These are phyloP conservation scores for Acanthurus leucopareius DNA, from an alignment of 2,797 vertebrate species.

Conservation along the genomic window DNA sequence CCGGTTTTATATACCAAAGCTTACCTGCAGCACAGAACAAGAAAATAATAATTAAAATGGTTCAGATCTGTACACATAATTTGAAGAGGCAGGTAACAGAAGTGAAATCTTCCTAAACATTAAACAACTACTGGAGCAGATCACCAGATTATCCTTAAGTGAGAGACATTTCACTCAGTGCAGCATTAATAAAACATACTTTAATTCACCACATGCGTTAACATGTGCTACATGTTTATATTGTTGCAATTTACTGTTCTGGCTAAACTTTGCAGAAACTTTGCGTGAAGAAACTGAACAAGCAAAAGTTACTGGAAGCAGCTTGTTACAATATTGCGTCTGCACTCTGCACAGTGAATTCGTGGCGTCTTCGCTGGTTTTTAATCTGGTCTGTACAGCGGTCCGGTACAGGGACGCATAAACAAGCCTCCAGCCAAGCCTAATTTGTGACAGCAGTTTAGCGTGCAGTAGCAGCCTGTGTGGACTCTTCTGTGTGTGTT, in stretches of 20 bases:
- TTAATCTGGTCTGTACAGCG: constrained; percentile 2
- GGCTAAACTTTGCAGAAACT: neutral
- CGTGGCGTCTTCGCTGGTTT: neutral
- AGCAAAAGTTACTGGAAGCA: neutral
- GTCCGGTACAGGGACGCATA: constrained; percentile 14
- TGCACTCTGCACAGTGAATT: no score
- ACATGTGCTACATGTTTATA: neutral
- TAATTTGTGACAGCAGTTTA: constrained; percentile 39
- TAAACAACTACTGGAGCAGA: neutral
- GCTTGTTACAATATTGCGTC: neutral
- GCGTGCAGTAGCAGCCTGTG: constrained; percentile 11
- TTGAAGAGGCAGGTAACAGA: neutral
- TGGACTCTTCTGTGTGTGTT: constrained; percentile 64
- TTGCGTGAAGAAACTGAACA: neutral
- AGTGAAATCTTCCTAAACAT: neutral
- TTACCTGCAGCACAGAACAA: neutral
- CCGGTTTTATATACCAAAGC: neutral
- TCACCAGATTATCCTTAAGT: rapidly evolving
- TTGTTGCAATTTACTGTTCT: neutral
- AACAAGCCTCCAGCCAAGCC: constrained; percentile 30
- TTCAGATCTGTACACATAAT: neutral
- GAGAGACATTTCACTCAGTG: neutral
- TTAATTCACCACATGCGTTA: neutral
- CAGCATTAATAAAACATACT: neutral
- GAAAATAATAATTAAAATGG: neutral